phyloP scores from a whole-genome alignment of 1,140 invertebrate genomes.

The Ditylenchus dipsaci region DNA sequence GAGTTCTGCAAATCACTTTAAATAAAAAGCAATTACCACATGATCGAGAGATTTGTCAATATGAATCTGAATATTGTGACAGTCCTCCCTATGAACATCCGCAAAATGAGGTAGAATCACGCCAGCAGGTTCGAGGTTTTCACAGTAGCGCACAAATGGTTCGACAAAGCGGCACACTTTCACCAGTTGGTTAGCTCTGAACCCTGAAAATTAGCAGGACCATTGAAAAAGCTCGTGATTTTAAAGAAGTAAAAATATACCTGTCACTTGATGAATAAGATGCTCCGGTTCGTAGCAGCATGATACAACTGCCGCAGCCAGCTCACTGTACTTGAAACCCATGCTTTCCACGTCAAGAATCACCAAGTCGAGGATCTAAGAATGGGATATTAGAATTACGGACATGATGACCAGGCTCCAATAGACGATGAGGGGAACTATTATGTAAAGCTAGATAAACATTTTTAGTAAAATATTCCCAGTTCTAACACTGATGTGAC shows the following conservation, averaged over 20 bases:
- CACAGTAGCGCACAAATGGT: slow-evolving; percentile 30
- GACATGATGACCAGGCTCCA: not conserved
- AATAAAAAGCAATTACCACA: not conserved
- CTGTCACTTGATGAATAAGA: slow-evolving; percentile 39
- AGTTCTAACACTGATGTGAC: no score
- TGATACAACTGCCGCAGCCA: slow-evolving; percentile 43
- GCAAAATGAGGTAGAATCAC: slow-evolving; percentile 26
- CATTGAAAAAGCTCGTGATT: not conserved
- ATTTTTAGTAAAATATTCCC: no score
- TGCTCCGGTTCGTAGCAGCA: slow-evolving; percentile 41
- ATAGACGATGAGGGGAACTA: no score
- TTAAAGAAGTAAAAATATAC: slow-evolving; percentile 22
- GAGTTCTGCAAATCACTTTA: not conserved
- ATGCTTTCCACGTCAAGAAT: slow-evolving; percentile 31
- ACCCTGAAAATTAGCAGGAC: slow-evolving; percentile 27
- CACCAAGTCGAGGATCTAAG: slow-evolving; percentile 37
- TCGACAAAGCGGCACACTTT: slow-evolving; percentile 28
- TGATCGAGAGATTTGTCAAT: not conserved
- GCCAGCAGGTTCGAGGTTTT: slow-evolving; percentile 28
- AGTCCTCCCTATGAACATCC: slow-evolving; percentile 17
- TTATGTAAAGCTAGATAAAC: no score
- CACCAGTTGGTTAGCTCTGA: slow-evolving; percentile 21
- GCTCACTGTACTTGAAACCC: slow-evolving; percentile 40
- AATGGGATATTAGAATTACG: not conserved
- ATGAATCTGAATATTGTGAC: slow-evolving; percentile 36